Base-by-base conservation (phyloP, 2,113 vertebrate genomes). In the Myotis yumanensis region DNA sequence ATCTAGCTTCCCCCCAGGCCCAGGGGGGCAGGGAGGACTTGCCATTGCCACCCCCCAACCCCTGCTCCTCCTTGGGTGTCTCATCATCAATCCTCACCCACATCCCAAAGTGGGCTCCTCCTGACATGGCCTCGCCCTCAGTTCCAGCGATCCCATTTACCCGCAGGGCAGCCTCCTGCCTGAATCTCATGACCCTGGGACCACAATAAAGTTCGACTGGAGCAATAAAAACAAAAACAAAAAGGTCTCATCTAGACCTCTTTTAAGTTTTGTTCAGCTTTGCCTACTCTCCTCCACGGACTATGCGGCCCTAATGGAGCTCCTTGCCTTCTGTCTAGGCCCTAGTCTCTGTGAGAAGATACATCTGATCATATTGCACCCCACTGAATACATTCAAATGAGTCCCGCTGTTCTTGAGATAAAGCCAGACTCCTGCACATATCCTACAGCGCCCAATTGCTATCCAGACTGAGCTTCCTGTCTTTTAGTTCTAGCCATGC, bases 51-150 rank as follows among this genome's bases (percentile, higher is more conserved):
- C 46, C 22, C 59, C 22, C 18, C 7, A 7, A 3, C 25, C 23
- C 5, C 17, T 28, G 17, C 22, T 66, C 30, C 54, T 69, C 15
- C 37, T 7, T 7, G 28, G 17, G 30, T 14, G 0, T 59, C 62
- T 35, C 80, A 43, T 69, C 32, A n/a, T 52, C 51, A 85, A 20
- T 25, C 43, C 10, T 59, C 32, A 37, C 20, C 66, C n/a, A 79
- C 4, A 14, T n/a, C n/a, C 4, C 3, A 12, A 40, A 71, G n/a
- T 23, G 32, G 37, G 28, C 79, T 54, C 32, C 35, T 64, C 40
- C 32, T 40, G 15, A 25, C 0, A 0, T 1, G 22, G 18, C 11
- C 5, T 8, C 9, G 12, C 35, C 16, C 16, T 59, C 43, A n/a
- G 9, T 57, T 32, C 43, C 20, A 48, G 43, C 3, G 64, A 23